Evolutionary conservation across 2,888 invertebrate genomes (phyloP).

Genomic region (Pristionchus fissidentatus): DNA sequence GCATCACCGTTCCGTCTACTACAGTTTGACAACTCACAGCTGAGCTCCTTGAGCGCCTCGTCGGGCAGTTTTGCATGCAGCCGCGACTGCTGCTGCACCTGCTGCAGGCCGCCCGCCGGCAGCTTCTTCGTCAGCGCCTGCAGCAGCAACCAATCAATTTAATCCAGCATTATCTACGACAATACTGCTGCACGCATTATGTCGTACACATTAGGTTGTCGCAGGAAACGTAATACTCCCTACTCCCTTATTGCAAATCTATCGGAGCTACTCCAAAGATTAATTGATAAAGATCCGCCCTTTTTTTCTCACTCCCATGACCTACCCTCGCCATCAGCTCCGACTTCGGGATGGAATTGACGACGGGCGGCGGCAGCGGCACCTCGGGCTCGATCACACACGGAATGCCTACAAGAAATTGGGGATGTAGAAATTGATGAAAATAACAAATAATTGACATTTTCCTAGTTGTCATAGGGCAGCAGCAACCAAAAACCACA

Average conservation of each 20-base stretch:
- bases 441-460: too few relatives aligned
- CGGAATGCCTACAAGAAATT: background rate
- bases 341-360: conserved; percentile 31
- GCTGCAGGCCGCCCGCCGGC: background rate
- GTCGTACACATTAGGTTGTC: too few relatives aligned
- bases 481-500: too few relatives aligned
- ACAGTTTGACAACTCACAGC: background rate
- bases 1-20: too few relatives aligned
- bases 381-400: background rate
- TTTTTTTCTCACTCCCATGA: background rate
- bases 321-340: background rate
- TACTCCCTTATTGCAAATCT: too few relatives aligned
- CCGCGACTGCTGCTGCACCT: background rate
- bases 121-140: background rate
- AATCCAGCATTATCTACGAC: too few relatives aligned
- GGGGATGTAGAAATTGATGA: background rate
- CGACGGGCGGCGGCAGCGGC: background rate
- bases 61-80: background rate
- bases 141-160: too few relatives aligned
- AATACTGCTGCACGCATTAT: too few relatives aligned
- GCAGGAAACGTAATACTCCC: too few relatives aligned
- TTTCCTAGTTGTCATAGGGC: too few relatives aligned
- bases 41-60: conserved; percentile 8
- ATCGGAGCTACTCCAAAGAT: background rate
- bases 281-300: background rate